Percentiles rank a stretch among this genome's conserved stretches.
phyloP scores from a whole-genome alignment of 2,797 vertebrate species.

The Martes flavigula region DNA sequence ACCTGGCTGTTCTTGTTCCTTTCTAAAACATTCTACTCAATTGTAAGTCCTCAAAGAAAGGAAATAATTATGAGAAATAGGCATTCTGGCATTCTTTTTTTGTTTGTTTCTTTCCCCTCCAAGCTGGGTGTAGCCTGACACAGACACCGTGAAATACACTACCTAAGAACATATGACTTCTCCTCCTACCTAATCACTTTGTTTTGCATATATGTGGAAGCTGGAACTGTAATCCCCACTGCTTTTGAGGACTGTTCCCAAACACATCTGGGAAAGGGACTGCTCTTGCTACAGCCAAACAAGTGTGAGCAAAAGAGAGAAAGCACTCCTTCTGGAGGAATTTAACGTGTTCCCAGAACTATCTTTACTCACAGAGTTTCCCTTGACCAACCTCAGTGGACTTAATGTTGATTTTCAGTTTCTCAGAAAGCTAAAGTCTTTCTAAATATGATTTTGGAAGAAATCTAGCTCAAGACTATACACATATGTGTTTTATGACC shows the following conservation, averaged over 20 bases:
- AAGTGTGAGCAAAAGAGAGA: not conserved
- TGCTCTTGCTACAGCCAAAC: not conserved
- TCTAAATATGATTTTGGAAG: not conserved
- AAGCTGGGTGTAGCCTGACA: not conserved
- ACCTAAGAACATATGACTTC: not conserved
- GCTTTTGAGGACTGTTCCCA: not conserved
- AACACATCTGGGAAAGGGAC: not conserved
- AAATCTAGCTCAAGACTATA: not conserved
- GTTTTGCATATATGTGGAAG: not conserved
- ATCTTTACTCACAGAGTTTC: not conserved
- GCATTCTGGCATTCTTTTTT: too few relatives aligned
- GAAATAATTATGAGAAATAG: not conserved
- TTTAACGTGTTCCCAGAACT: not conserved
- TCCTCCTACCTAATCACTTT: not conserved
- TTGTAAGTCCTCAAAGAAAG: not conserved
- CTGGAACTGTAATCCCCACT: not conserved
- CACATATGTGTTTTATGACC: not conserved
- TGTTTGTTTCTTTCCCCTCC: not conserved
- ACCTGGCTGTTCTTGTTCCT: not conserved
- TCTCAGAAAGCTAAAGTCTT: not conserved
- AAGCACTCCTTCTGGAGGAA: not conserved
- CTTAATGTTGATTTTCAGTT: not conserved
- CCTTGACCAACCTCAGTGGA: not conserved
- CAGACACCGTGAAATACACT: not conserved
- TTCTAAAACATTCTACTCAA: not conserved